Conservation (phyloP, 2,113 vertebrate species). For the Podilymbus podiceps region DNA sequence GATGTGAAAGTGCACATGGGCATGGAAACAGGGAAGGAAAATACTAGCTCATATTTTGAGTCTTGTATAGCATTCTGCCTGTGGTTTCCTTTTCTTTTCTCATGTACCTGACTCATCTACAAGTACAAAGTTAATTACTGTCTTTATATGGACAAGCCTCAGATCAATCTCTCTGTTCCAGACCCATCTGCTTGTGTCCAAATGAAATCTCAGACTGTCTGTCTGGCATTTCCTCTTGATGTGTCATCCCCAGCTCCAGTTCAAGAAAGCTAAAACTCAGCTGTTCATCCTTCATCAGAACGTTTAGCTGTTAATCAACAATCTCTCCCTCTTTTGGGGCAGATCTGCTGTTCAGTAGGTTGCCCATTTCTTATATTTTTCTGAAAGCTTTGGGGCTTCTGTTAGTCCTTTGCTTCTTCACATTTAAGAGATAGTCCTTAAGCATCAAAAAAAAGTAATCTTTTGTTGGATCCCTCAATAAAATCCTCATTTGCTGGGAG, state of each 20-base stretch:
- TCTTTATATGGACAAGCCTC: slow-evolving; percentile 28
- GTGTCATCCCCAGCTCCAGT: slow-evolving; percentile 27
- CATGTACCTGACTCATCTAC: slow-evolving; percentile 6
- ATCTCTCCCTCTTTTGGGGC: background rate
- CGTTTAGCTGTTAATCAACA: background rate
- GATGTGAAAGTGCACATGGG: background rate
- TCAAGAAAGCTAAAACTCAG: slow-evolving; percentile 33
- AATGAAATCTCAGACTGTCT: slow-evolving; percentile 34
- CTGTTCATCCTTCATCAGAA: background rate
- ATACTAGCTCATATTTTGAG: background rate
- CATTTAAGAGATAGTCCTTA: background rate
- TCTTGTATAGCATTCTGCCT: background rate
- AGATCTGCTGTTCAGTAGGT: background rate
- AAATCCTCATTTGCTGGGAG: background rate
- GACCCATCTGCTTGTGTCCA: slow-evolving; percentile 44
- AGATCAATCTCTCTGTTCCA: slow-evolving; percentile 14
- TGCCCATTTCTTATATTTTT: background rate
- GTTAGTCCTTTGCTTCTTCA: background rate
- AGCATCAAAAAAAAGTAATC: background rate
- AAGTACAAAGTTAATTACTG: slow-evolving; percentile 22
- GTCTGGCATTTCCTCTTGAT: slow-evolving; percentile 22
- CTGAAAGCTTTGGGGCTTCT: background rate
- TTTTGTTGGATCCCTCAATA: background rate
- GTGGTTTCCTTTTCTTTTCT: background rate
- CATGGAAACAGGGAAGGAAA: background rate